phyloP scores from a whole-genome alignment of 2,113 vertebrate genomes.

The Mionectes macconnelli region DNA sequence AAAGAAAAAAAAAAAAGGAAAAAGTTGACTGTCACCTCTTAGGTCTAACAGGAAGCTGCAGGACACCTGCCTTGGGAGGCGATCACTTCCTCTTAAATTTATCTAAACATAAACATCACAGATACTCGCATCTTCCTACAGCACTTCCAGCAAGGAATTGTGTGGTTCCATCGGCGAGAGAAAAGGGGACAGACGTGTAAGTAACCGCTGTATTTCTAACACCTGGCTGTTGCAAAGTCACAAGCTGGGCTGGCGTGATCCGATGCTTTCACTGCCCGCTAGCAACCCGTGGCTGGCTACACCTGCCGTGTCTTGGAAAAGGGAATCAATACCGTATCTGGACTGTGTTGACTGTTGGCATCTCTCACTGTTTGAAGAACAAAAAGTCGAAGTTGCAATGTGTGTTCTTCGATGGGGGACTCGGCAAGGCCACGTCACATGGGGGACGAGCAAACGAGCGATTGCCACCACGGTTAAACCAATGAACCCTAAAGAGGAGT shows the following conservation, averaged over 20 bases:
- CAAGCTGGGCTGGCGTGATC: conserved; percentile 2
- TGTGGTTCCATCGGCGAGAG: neutral
- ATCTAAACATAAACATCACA: conserved; percentile 1
- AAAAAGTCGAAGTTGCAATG: conserved; percentile 29
- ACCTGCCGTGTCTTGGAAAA: conserved; percentile 24
- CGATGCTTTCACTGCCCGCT: conserved; percentile 64
- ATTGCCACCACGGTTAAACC: neutral
- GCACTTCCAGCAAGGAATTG: conserved; percentile 53
- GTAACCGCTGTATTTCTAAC: conserved; percentile 10
- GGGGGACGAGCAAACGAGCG: neutral
- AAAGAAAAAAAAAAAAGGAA: neutral
- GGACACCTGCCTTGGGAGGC: conserved; percentile 29
- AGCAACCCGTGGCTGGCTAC: conserved; percentile 41
- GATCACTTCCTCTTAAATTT: conserved; percentile 45
- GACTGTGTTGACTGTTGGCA: conserved; percentile 47
- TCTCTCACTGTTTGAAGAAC: conserved; percentile 35
- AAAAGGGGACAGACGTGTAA: neutral
- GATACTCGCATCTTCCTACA: conserved; percentile 30
- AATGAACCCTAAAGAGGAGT: conserved; percentile 54
- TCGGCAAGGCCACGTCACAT: neutral
- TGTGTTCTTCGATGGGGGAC: conserved; percentile 39
- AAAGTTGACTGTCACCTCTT: conserved; percentile 25
- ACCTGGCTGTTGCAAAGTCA: neutral
- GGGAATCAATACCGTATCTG: conserved; percentile 21
- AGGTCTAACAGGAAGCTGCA: conserved; percentile 55